These are phyloP conservation scores for Chlorodrepanis virens DNA, from an alignment of 2,113 vertebrate species.

Conservation along the genomic window DNA sequence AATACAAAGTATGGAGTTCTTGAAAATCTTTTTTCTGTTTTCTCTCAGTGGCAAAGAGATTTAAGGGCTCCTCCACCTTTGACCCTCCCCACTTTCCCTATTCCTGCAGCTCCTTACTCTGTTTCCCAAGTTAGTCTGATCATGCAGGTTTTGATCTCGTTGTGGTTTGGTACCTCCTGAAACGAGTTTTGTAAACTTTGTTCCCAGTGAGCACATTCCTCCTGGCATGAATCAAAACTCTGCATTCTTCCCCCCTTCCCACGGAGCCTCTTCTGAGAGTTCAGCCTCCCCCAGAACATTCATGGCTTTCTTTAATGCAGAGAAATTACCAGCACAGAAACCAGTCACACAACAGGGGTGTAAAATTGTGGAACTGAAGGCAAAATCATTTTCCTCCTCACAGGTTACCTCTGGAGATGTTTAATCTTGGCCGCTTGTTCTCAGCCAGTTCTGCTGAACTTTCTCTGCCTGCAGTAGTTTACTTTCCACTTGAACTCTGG, in stretches of 20 bases:
- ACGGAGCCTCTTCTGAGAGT: neutral
- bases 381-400: neutral
- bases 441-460: neutral
- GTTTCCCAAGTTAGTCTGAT: neutral
- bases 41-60: neutral
- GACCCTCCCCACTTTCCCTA: neutral
- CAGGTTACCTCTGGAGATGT: neutral
- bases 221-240: constrained; percentile 10
- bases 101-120: neutral
- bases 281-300: neutral
- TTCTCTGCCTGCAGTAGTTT: neutral
- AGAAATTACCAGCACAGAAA: neutral
- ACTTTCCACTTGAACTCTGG: neutral
- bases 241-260: neutral
- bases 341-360: neutral
- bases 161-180: constrained; percentile 6
- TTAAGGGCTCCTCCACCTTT: neutral
- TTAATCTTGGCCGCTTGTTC: neutral
- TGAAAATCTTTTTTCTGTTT: constrained; percentile 12
- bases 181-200: constrained; percentile 2
- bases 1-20: constrained; percentile 2
- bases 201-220: neutral
- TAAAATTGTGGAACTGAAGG: neutral
- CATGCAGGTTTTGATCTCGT: neutral
- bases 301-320: neutral